Evolutionary conservation across 1,140 invertebrate genomes (phyloP), one percentile per base, ranked within the genome.

Genomic region (Rhynchophorus ferrugineus): DNA sequence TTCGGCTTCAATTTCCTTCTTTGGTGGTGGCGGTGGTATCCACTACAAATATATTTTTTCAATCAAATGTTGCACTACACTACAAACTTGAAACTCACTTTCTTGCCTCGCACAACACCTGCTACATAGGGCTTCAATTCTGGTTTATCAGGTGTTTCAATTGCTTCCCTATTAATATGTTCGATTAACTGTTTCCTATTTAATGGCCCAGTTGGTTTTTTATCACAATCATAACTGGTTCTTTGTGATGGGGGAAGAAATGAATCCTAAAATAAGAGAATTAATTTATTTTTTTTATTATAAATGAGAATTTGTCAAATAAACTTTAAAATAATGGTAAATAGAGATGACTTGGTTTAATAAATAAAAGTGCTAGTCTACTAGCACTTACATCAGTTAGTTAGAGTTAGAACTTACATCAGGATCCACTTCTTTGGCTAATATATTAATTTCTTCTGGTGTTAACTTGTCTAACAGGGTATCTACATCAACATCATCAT

Each of bases 401-500:
- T 6, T 22, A 21, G 38, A 41, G 3, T 11, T 11, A 38, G 3
- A 24, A 80, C 91, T 93, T 78, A 98, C 95, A 81, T 99, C 95
- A 60, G 96, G 95, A 79, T 99, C 96, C 54, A 98, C 94, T 82
- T 99, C 95, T 75, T 92, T 94, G 61, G 94, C 94, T 53, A 99
- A 78, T 71, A 98, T 90, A 62, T 94, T 94, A 42, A 99, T 84
- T 76, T 99, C 96, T 70, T 98, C 95, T 11, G 87, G 81, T 48
- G 94, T 89, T 38, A 99, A 78, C 67, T 97, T 91, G 33, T 88
- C 78, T 58, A 99, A 75, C n/a, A 99, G 75, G 61, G 93, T 89
- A 70, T 99, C 96, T 49, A 99, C 88, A 72, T 99, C 94, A 63
- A 96, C 83, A 70, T 96, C 92, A 67, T 95, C 92, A 69, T 95